These are phyloP conservation scores for Aphelenchoides avenae DNA, from an alignment of 1,140 invertebrate species.

Conservation along the genomic window DNA sequence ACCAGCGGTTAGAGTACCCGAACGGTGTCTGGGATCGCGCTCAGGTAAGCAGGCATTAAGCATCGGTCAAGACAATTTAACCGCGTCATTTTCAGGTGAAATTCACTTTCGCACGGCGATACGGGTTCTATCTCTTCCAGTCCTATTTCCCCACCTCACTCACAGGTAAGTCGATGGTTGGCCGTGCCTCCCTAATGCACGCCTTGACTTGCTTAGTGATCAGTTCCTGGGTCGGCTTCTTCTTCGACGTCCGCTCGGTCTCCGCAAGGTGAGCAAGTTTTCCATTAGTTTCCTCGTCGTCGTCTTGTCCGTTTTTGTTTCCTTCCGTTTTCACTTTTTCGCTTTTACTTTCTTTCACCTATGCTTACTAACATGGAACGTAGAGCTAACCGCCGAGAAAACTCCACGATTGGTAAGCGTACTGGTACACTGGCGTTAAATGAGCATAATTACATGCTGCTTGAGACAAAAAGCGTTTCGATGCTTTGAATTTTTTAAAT, in stretches of 20 bases:
- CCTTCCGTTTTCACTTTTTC: too few species aligned
- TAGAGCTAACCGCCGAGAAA: too few species aligned
- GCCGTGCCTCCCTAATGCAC: neutral
- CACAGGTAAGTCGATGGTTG: slow-evolving; percentile 20
- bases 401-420: too few species aligned
- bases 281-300: too few species aligned
- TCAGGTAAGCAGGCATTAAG: slow-evolving; percentile 30
- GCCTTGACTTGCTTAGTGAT: slow-evolving; percentile 35
- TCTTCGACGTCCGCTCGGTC: slow-evolving; percentile 56
- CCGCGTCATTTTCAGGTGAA: slow-evolving; percentile 44
- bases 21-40: slow-evolving; percentile 57
- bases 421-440: too few species aligned
- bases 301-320: too few species aligned
- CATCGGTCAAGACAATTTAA: slow-evolving; percentile 8
- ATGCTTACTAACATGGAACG: too few species aligned
- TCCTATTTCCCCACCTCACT: slow-evolving; percentile 58
- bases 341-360: too few species aligned
- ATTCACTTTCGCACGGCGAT: slow-evolving; percentile 58
- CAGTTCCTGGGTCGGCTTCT: slow-evolving; percentile 56
- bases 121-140: slow-evolving; percentile 59
- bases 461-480: too few species aligned
- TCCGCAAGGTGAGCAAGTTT: slow-evolving; percentile 58
- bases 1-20: slow-evolving; percentile 53
- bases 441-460: too few species aligned
- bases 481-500: too few species aligned